Evolutionary conservation across 2,797 vertebrate genomes (phyloP).

Genomic region (Siniperca undulata): DNA sequence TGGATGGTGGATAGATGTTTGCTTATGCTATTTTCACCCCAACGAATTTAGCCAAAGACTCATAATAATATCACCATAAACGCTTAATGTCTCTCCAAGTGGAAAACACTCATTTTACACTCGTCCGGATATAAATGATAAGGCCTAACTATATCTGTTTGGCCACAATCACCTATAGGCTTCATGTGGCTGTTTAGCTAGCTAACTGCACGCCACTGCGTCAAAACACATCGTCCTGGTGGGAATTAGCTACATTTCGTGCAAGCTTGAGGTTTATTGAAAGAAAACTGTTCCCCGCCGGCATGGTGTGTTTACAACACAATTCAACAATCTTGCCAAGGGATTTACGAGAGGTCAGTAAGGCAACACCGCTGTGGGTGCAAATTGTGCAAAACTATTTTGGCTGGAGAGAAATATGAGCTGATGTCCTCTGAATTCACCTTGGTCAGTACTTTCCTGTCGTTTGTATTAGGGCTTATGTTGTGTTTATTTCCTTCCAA

Average conservation of each 20-base stretch:
- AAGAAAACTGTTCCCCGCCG: neutral
- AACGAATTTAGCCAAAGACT: accelerated
- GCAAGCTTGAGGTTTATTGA: neutral
- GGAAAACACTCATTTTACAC: too few relatives aligned
- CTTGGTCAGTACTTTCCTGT: constrained; percentile 31
- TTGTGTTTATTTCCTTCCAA: neutral
- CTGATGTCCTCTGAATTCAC: constrained; percentile 43
- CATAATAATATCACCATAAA: accelerated
- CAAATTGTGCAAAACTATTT: constrained; percentile 69
- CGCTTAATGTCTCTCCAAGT: neutral
- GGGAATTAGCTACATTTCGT: neutral
- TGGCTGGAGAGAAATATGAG: constrained; percentile 58
- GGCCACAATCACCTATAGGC: neutral
- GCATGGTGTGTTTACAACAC: constrained; percentile 32
- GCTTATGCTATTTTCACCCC: neutral
- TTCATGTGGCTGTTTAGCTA: constrained; percentile 39
- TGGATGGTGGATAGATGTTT: neutral
- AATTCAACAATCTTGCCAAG: constrained; percentile 7
- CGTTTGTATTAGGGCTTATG: neutral
- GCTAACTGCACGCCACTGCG: constrained; percentile 46
- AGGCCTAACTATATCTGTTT: constrained; percentile 16
- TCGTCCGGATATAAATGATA: neutral
- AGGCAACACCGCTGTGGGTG: constrained; percentile 38
- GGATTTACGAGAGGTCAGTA: constrained; percentile 36
- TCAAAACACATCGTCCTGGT: constrained; percentile 45